These are phyloP conservation scores for Numida meleagris DNA, from an alignment of 2,113 vertebrate genomes.

Conservation along the genomic window DNA sequence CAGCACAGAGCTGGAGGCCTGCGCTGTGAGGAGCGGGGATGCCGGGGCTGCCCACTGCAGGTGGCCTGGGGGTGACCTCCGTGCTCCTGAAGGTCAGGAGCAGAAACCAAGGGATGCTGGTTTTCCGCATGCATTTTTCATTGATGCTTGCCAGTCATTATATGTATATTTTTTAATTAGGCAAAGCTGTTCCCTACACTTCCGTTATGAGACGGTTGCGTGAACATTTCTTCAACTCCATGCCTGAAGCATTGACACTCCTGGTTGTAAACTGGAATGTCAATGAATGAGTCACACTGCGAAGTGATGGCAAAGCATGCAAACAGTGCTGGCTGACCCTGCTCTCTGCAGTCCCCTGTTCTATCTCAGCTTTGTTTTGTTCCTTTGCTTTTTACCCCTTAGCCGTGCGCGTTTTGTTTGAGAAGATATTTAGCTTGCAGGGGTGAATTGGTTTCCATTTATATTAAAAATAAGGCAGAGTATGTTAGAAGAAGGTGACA, in stretches of 20 bases:
- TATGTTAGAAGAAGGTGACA: not conserved
- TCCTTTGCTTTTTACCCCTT: not conserved
- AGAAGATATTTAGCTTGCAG: not conserved
- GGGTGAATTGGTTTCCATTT: not conserved
- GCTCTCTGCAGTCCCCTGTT: not conserved
- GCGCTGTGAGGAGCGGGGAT: not conserved
- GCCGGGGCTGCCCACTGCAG: accelerated
- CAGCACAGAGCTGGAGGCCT: not conserved
- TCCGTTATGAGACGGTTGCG: not conserved
- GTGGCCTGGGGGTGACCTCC: too few species aligned
- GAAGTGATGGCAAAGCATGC: accelerated
- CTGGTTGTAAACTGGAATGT: not conserved
- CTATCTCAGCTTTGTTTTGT: accelerated
- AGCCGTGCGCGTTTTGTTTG: not conserved
- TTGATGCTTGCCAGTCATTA: not conserved
- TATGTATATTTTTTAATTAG: not conserved
- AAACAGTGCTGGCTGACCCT: accelerated
- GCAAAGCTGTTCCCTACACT: not conserved
- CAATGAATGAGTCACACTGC: not conserved
- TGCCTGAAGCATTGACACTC: not conserved
- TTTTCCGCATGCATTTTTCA: not conserved
- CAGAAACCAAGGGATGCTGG: not conserved
- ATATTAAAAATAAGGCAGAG: not conserved
- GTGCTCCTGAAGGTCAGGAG: too few species aligned
- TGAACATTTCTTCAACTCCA: not conserved